These are phyloP conservation scores for Halocaridina rubra DNA, from an alignment of 2,888 invertebrate species.

Conservation along the genomic window DNA sequence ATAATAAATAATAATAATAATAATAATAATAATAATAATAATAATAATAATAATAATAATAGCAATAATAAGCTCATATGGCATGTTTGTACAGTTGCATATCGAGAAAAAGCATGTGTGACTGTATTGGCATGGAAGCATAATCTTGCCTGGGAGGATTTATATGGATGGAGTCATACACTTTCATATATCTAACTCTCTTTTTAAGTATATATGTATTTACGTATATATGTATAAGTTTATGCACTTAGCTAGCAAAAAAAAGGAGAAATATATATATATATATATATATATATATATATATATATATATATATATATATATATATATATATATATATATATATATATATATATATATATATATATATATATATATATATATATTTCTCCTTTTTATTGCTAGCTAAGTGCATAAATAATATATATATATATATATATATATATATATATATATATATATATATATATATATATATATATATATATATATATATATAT, in stretches of 20 bases:
- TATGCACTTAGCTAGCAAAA: no score
- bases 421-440: constrained; percentile 1
- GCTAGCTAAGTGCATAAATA: background rate
- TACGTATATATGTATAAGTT: no score
- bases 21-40: constrained; percentile 9
- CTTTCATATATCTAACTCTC: no score
- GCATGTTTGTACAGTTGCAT: no score
- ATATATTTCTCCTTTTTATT: no score
- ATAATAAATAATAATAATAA: no score
- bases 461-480: constrained; percentile 14
- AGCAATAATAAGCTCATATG: background rate
- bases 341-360: background rate
- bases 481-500: background rate
- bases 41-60: background rate
- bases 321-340: background rate
- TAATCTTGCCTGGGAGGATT: no score
- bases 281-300: background rate
- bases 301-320: background rate
- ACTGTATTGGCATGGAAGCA: no score
- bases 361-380: background rate
- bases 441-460: background rate
- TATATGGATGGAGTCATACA: no score
- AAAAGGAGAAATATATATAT: background rate
- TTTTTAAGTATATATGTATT: no score
- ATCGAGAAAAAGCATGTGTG: no score